Base-by-base conservation (phyloP, 2,113 vertebrate species). In the Neolamprologus sp. region DNA sequence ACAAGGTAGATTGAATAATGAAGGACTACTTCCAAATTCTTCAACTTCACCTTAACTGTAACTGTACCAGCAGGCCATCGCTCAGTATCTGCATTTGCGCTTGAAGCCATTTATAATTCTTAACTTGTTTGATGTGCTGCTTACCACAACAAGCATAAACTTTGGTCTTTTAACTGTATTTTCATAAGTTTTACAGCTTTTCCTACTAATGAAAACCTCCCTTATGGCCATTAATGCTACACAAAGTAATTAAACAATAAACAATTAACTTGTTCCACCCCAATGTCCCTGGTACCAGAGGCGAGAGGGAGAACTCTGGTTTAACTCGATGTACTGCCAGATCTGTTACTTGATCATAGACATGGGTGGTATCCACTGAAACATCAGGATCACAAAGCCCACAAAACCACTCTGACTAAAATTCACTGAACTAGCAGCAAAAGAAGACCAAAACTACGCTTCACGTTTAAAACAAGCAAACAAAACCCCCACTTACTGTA, bases 401-500 rank as follows among this genome's bases (percentile, higher is more conserved):
- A 65, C 28, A 65, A 65, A 65, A 65, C 60, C 60, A 37, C 6
- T 60, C 26, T 17, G 57, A 60, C 57, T 65, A 65, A 65, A 7
- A 37, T 37, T 65, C 31, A 37, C 33, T 37, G 60, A 65, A 65
- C 60, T n/a, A 65, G 60, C 10, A n/a, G 19, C 33, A 37, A 65
- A 65, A 37, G 60, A 12, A 65, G 33, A 65, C 31, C 60, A 37
- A 65, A 37, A 65, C 60, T 5, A n/a, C 1, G 0, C 60, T 37
- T 65, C 31, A 37, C 2, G 2, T 37, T 65, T 63, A 12, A 10
- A 55, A 57, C 12, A 53, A 53, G n/a, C 9, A 60, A 9, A 16
- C 0, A 51, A 31, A 10, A 1, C 0, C 0, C 13, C 9, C 60
- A n/a, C 17, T 35, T 6, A 35, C 31, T 35, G 6, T 35, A n/a